Percentiles rank a stretch among this genome's conserved stretches.
Conservation (phyloP, 2,888 invertebrate species). For the Erynnis tages region DNA sequence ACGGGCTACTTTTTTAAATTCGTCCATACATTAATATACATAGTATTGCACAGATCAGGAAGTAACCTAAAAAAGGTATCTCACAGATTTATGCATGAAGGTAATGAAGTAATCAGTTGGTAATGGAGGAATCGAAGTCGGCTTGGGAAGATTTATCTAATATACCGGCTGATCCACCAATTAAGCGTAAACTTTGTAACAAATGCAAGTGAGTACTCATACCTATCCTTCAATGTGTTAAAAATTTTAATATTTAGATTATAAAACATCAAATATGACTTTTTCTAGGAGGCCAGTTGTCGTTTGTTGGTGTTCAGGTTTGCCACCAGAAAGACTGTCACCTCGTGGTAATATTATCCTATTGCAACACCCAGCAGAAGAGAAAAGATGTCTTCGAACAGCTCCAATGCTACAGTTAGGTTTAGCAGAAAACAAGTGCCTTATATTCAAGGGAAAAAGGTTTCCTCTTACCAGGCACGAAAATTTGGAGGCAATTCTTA, state of each 20-base stretch:
- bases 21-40: no score
- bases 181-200: constrained; percentile 85
- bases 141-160: constrained; percentile 87
- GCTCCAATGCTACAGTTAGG: constrained; percentile 93
- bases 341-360: constrained; percentile 89
- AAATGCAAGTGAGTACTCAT: constrained; percentile 85
- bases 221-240: background rate
- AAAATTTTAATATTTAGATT: no score
- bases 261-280: no score
- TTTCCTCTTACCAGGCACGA: constrained; percentile 87
- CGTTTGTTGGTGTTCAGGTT: constrained; percentile 95
- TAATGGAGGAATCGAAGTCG: constrained; percentile 62
- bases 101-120: constrained; percentile 8
- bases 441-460: constrained; percentile 90
- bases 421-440: constrained; percentile 87
- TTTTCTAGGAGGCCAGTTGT: constrained; percentile 86
- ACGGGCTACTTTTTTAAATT: no score
- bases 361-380: constrained; percentile 96
- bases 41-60: no score
- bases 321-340: constrained; percentile 86
- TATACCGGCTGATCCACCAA: constrained; percentile 89
- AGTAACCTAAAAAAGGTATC: no score
- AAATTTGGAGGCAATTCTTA: constrained; percentile 85
- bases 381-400: constrained; percentile 92
- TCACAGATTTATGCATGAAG: no score